phyloP scores from a whole-genome alignment of 2,113 vertebrate genomes.

The Sylvia atricapilla region DNA sequence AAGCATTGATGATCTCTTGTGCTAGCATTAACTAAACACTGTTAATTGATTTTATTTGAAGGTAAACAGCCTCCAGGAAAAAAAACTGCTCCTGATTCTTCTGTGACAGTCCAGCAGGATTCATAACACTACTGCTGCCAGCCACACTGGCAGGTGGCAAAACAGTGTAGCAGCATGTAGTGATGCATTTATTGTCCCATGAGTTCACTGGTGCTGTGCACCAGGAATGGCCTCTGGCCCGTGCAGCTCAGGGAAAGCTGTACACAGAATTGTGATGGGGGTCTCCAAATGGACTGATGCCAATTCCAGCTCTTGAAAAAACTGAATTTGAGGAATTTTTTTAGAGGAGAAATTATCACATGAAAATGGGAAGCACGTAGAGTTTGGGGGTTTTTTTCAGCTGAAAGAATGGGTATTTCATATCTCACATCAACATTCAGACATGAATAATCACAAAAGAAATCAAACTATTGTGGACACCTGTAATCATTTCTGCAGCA shows the following conservation, averaged over 20 bases:
- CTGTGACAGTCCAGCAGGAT: neutral
- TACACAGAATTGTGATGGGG: neutral
- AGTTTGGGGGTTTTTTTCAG: neutral
- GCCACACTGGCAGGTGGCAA: neutral
- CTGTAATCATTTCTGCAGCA: neutral
- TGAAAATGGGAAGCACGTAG: neutral
- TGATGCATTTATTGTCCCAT: neutral
- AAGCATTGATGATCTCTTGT: neutral
- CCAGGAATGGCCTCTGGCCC: neutral
- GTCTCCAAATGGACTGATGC: neutral
- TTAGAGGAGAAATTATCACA: neutral
- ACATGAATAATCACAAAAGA: neutral
- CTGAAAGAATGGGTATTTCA: neutral
- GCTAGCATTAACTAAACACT: neutral
- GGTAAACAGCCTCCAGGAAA: neutral
- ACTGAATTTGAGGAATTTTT: neutral
- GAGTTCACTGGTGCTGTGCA: neutral
- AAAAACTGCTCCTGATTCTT: neutral
- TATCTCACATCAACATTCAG: neutral
- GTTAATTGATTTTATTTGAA: neutral
- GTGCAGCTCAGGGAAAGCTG: neutral
- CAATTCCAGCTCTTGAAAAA: neutral
- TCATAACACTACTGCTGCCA: neutral
- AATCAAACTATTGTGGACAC: neutral
- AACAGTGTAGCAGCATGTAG: fast-evolving